Conservation (phyloP, 2,797 vertebrate genomes). For the Gymnothorax javanicus region DNA sequence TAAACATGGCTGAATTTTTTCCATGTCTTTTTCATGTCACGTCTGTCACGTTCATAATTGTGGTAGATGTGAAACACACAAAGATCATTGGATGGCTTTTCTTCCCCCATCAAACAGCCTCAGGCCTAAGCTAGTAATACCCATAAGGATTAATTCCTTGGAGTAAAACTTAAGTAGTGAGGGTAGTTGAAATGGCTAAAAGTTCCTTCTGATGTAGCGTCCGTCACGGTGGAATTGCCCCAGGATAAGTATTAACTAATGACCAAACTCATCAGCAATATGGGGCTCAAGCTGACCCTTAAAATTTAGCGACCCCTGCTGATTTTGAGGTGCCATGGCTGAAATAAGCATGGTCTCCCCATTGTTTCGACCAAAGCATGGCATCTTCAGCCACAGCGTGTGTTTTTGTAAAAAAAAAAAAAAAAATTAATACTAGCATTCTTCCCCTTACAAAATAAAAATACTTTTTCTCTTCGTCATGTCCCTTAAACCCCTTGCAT, state of each 20-base stretch:
- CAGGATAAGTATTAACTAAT: not conserved
- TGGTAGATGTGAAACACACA: too few species aligned
- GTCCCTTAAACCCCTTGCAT: slow-evolving; percentile 12
- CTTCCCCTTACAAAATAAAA: slow-evolving; percentile 7
- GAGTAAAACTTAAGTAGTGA: too few species aligned
- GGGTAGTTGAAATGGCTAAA: too few species aligned
- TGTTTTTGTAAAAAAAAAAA: slow-evolving; percentile 22
- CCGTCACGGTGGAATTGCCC: too few species aligned
- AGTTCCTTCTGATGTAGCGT: too few species aligned
- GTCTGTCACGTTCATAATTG: too few species aligned
- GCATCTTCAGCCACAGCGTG: not conserved
- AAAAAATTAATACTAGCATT: not conserved
- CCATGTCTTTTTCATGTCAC: too few species aligned
- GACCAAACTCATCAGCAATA: not conserved
- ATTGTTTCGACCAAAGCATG: slow-evolving; percentile 2
- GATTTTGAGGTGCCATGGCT: not conserved
- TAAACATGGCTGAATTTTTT: too few species aligned
- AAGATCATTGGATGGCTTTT: too few species aligned
- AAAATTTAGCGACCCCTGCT: slow-evolving; percentile 24
- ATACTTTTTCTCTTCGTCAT: slow-evolving; percentile 19
- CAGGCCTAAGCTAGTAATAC: too few species aligned
- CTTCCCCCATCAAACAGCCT: too few species aligned
- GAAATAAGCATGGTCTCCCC: not conserved
- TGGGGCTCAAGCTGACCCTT: not conserved
- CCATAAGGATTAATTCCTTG: too few species aligned